A percentile compares a stretch with the other conserved stretches of the same genome.
These are phyloP conservation scores for Melopsittacus undulatus DNA, from an alignment of 2,797 vertebrate species.

Conservation along the genomic window DNA sequence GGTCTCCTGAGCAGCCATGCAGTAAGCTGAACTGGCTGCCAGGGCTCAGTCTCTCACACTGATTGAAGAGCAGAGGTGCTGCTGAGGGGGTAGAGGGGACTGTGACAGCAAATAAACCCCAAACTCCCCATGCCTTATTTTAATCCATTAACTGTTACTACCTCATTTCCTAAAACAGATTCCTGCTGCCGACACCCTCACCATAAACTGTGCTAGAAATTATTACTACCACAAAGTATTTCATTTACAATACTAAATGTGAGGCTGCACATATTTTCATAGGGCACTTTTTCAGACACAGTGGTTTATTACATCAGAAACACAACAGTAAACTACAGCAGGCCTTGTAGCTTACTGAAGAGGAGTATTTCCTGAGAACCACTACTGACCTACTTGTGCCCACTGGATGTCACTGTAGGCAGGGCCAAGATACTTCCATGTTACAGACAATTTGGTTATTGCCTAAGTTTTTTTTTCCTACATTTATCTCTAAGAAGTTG, in stretches of 20 bases:
- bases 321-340: background rate
- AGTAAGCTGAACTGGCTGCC: background rate
- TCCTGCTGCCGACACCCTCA: background rate
- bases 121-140: background rate
- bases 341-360: background rate
- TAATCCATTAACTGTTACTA: background rate
- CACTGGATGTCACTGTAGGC: slow-evolving; percentile 72
- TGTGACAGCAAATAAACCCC: background rate
- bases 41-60: background rate
- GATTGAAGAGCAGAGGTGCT: background rate
- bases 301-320: background rate
- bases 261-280: background rate
- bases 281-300: background rate
- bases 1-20: background rate
- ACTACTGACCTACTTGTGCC: background rate
- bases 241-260: background rate
- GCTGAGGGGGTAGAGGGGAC: background rate
- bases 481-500: background rate
- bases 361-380: background rate
- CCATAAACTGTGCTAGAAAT: background rate
- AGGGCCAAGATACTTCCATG: background rate
- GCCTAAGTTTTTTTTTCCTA: background rate
- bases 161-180: background rate
- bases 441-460: background rate
- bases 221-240: background rate